phyloP scores from a whole-genome alignment of 1,140 invertebrate species.

The Ectropis grisescens region DNA sequence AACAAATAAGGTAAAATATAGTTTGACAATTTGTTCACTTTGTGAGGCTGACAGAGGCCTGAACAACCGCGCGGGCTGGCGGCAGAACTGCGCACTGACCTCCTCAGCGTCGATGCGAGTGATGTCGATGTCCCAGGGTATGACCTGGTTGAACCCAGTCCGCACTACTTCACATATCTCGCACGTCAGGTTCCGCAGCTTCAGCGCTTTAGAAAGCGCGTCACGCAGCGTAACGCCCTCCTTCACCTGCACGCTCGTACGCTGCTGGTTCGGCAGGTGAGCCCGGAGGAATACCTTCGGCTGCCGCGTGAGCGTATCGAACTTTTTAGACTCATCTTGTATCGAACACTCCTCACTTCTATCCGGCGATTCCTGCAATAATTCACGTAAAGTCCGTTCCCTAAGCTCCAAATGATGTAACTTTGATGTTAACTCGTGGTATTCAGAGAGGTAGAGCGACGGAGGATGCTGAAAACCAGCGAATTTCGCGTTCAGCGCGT shows the following conservation, averaged over 20 bases:
- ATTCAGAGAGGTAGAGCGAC: conserved; percentile 87
- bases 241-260: conserved; percentile 89
- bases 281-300: conserved; percentile 86
- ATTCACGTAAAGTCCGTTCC: conserved; percentile 86
- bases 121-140: conserved; percentile 93
- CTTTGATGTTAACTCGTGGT: conserved; percentile 91
- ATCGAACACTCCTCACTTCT: conserved; percentile 54
- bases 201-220: conserved; percentile 91
- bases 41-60: too few relatives aligned
- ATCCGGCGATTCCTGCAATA: conserved; percentile 66
- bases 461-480: conserved; percentile 89
- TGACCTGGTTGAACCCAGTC: conserved; percentile 73
- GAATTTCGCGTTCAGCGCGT: conserved; percentile 91
- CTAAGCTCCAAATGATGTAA: conserved; percentile 89
- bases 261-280: conserved; percentile 92
- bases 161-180: conserved; percentile 92
- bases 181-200: conserved; percentile 88
- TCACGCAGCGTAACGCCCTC: conserved; percentile 87
- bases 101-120: conserved; percentile 88
- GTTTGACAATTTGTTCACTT: too few relatives aligned
- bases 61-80: too few relatives aligned
- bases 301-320: conserved; percentile 76
- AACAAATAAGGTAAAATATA: too few relatives aligned
- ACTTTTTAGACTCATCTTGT: conserved; percentile 57
- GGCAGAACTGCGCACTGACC: too few relatives aligned